Percentiles rank a stretch among this genome's conserved stretches.
These are phyloP conservation scores for Gallinago stenura DNA, from an alignment of 2,797 vertebrate species.

Conservation along the genomic window DNA sequence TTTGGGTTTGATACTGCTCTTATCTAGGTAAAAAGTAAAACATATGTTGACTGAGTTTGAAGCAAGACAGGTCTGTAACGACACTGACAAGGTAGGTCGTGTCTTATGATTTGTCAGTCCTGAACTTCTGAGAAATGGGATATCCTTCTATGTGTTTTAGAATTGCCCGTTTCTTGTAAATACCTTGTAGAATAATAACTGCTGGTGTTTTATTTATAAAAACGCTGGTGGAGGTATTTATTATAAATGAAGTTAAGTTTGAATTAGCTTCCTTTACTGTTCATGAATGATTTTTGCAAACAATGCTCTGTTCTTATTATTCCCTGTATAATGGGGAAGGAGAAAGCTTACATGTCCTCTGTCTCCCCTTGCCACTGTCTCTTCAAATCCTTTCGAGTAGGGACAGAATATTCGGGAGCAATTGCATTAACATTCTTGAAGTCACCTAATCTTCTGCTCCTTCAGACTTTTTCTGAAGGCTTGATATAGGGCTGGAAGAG, in stretches of 20 bases:
- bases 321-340: background rate
- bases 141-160: slow-evolving; percentile 3
- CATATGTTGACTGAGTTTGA: background rate
- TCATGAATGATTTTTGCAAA: slow-evolving; percentile 45
- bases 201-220: slow-evolving; percentile 69
- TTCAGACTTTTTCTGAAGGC: background rate
- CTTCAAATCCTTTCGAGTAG: background rate
- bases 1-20: slow-evolving; percentile 9
- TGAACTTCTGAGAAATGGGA: background rate
- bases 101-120: background rate
- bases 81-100: background rate
- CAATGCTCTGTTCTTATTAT: slow-evolving; percentile 6
- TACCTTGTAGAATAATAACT: background rate
- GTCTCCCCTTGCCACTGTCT: background rate
- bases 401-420: background rate
- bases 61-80: background rate
- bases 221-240: slow-evolving; percentile 51
- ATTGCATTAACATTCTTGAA: background rate
- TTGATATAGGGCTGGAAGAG: background rate
- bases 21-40: slow-evolving; percentile 33
- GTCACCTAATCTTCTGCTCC: background rate
- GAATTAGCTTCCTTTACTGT: background rate
- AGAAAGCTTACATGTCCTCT: background rate
- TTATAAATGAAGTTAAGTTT: slow-evolving; percentile 71
- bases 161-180: slow-evolving; percentile 1